Base-by-base conservation (phyloP, 2,113 vertebrate species). In the Hystrix brachyura region DNA sequence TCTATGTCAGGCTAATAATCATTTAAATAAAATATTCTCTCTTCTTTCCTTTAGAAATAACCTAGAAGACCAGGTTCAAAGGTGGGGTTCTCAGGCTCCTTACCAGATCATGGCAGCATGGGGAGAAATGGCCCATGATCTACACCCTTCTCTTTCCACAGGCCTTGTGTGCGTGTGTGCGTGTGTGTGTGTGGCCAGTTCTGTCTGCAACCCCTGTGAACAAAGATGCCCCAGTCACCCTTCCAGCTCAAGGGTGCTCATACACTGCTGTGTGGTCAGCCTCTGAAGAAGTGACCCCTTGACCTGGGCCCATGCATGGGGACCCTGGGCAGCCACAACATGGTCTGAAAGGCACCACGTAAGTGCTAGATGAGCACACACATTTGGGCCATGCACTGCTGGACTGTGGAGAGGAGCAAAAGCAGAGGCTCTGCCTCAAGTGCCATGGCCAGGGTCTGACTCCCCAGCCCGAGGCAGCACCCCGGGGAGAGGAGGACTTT, bases 281-380 rank as follows among this genome's bases (percentile, higher is more conserved):
- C 78, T 82, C 67, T 48, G 71, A 60, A 71, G 94, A 79, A 87
- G 65, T 57, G n/a, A 79, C 94, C 27, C 57, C 53, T 80, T 76
- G 38, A 55, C 29, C 38, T 38, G 43, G 48, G 8, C 69, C 79
- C 18, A 29, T 23, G 3, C 5, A 29, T 72, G 5, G 57, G 71
- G 64, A 72, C 29, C n/a, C 38, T 69, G 27, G 43, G 27, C 7
- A 0, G 79, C 43, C 21, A 13, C 34, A 84, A 43, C 0, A 1
- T 62, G 62, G 60, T 38, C 51, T 62, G 60, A 88, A 92, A 69
- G 34, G 64, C 19, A 55, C 15, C 19, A 19, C 12, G 14, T 1
- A 4, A 19, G 43, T 62, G 65, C 27, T 14, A 1, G 11, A 25
- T 57, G 80, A 55, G 78, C 71, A 79, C 18, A 13, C 11, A n/a